A percentile compares a stretch with the other conserved stretches of the same genome.
These are phyloP conservation scores for Hippopotamus amphibius DNA, from an alignment of 2,113 vertebrate species.

Conservation along the genomic window DNA sequence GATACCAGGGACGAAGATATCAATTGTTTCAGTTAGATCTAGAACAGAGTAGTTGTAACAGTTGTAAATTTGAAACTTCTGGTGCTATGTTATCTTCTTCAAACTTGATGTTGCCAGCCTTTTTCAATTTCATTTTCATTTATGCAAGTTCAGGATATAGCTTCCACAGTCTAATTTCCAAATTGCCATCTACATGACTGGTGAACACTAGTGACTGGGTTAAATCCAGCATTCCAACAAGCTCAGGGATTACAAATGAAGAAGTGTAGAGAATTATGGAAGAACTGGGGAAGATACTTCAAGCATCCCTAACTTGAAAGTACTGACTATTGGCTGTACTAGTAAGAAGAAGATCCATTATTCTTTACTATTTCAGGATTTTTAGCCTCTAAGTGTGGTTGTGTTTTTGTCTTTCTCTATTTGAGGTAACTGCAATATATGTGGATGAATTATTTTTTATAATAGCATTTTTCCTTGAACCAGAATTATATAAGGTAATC, in stretches of 20 bases:
- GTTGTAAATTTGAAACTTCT: neutral
- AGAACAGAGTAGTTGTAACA: neutral
- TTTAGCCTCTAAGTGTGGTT: neutral
- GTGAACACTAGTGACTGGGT: neutral
- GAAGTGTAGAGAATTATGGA: neutral
- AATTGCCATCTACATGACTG: neutral
- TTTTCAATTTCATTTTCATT: neutral
- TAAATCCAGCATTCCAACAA: neutral
- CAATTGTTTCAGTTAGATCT: neutral
- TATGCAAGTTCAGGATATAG: neutral
- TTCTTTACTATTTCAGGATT: neutral
- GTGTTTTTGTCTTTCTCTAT: neutral
- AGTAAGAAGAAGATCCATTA: neutral
- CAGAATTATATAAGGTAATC: neutral
- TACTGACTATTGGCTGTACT: neutral
- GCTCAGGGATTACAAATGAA: neutral
- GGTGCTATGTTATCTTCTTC: neutral
- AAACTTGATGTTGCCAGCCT: neutral
- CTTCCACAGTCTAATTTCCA: neutral
- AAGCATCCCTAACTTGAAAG: neutral
- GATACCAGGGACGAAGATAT: neutral
- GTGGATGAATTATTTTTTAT: neutral
- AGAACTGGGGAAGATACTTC: neutral
- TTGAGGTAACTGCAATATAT: neutral
- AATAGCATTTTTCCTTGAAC: neutral